Base-by-base conservation (phyloP, 1,140 invertebrate genomes). In the Bombus sibiricus region DNA sequence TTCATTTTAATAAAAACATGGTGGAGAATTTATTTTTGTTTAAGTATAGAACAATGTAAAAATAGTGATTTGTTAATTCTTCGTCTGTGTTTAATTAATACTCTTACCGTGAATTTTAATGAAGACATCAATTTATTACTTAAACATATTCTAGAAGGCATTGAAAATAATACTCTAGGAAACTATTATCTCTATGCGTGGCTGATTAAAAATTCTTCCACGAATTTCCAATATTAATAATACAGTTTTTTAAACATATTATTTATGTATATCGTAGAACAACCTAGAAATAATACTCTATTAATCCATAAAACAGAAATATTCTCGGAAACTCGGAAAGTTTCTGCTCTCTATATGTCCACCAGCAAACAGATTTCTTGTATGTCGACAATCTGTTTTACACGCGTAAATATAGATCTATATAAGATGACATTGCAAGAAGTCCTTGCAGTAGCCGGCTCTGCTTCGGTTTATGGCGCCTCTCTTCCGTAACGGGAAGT, bases 401-500 rank as follows among this genome's bases (percentile, higher is more conserved):
- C 74, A 37, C 68, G 41, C 28, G 47, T 78, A 72, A 79, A 76
- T 59, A 68, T 78, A 86, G 80, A 86, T 69, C 47, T 80, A 77
- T 78, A 79, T 75, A 82, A 34, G 37, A 76, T 86, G 68, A 78
- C 86, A 78, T 69, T 75, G n/a, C 73, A 12, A 39, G 37, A n/a
- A 78, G 69, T 79, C 66, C 81, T 84, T 82, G 81, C 81, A 41
- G 53, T 15, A 82, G 64, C 57, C 77, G 84, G 85, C 66, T 88
- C 39, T 73, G 62, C 25, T 39, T 81, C 68, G n/a, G 69, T 90
- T 90, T 90, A 88, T 83, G 86, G 75, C 79, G 80, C 76, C 59
- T 81, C 76, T 71, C 62, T 83, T 77, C 89, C 79, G 83, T 83
- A 90, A 90, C 68, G 77, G 80, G 83, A 90, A 86, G 83, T 88